Percentiles rank a stretch among this genome's conserved stretches.
Conservation (phyloP, 1,140 invertebrate species). For the Rhopalosiphum padi region DNA sequence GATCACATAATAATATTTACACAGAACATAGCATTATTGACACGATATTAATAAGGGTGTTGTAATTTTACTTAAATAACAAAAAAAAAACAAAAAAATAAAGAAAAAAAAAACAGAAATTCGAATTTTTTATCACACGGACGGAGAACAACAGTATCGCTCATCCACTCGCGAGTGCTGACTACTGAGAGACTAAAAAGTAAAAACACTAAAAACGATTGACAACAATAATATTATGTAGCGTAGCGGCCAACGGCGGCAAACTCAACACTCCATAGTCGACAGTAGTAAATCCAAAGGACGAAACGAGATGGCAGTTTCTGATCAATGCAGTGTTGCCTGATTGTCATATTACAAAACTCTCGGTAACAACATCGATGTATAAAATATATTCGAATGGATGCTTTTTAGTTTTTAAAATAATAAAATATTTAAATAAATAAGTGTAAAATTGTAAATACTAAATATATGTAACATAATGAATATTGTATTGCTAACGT, state of each 20-base stretch:
- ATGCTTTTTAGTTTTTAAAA: neutral
- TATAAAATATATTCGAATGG: neutral
- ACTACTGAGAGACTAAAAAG: neutral
- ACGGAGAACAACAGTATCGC: neutral
- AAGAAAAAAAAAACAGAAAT: constrained; percentile 18
- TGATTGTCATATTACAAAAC: neutral
- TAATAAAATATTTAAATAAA: too few relatives aligned
- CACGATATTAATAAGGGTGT: neutral
- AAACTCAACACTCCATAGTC: neutral
- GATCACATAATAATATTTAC: neutral
- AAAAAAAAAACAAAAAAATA: constrained; percentile 3
- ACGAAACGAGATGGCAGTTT: constrained; percentile 56
- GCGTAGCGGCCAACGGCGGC: neutral
- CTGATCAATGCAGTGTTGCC: constrained; percentile 48
- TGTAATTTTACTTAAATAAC: neutral
- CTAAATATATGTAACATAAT: too few relatives aligned
- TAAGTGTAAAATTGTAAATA: too few relatives aligned
- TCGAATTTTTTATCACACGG: constrained; percentile 23
- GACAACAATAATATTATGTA: constrained; percentile 18
- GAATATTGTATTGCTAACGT: too few relatives aligned
- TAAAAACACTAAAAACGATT: constrained; percentile 24
- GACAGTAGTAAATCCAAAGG: constrained; percentile 12
- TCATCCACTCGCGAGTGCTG: neutral
- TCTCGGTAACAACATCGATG: neutral
- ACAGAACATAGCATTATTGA: neutral